phyloP scores from a whole-genome alignment of 2,888 invertebrate genomes.

The Acanthoscelides obtectus region DNA sequence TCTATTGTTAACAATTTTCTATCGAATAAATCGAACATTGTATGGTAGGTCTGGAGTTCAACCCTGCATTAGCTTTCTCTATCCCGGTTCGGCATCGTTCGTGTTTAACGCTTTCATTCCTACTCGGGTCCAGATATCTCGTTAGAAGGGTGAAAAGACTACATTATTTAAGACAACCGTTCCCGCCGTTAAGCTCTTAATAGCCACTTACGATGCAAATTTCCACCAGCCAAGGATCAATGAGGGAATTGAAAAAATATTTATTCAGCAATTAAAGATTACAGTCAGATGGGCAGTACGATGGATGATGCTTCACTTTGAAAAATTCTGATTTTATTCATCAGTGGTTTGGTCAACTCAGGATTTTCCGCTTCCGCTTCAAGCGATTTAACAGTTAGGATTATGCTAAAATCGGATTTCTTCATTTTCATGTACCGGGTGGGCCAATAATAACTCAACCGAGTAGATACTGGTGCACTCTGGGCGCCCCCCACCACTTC shows the following conservation, averaged over 20 bases:
- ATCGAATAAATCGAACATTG: too few relatives aligned
- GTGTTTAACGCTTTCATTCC: background rate
- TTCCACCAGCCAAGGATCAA: conserved; percentile 11
- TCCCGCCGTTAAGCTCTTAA: conserved; percentile 1
- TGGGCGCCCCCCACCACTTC: too few relatives aligned
- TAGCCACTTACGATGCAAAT: conserved; percentile 21
- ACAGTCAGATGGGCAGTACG: background rate
- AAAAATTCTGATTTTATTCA: too few relatives aligned
- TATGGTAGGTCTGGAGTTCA: background rate
- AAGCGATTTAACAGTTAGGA: too few relatives aligned
- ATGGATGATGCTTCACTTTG: background rate
- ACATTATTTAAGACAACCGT: background rate
- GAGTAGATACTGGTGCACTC: too few relatives aligned
- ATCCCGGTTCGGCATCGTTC: background rate
- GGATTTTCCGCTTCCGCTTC: too few relatives aligned
- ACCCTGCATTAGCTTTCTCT: background rate
- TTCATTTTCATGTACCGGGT: too few relatives aligned
- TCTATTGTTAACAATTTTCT: too few relatives aligned
- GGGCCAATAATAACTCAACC: too few relatives aligned
- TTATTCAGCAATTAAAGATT: conserved; percentile 17
- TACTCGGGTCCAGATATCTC: background rate
- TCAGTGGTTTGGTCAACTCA: too few relatives aligned
- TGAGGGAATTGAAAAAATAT: conserved; percentile 23
- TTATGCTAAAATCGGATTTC: too few relatives aligned
- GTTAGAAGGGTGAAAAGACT: background rate